Conservation (phyloP, 2,113 vertebrate genomes). For the Taurulus bubalis region DNA sequence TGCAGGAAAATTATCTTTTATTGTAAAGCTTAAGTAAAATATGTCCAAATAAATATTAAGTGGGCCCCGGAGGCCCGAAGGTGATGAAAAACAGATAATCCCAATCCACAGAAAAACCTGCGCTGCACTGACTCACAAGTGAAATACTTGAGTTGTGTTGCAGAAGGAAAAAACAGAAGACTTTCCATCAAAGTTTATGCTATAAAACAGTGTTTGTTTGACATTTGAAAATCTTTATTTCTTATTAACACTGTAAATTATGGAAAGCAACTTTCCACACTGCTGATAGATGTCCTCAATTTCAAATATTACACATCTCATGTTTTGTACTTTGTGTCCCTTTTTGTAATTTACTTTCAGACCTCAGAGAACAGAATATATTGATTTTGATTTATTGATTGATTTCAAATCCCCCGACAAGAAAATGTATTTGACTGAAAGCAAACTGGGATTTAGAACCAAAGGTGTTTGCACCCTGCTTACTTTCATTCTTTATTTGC, state of each 20-base stretch:
- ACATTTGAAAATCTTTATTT: not conserved
- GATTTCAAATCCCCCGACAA: not conserved
- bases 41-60: slow-evolving; percentile 37
- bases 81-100: slow-evolving; percentile 50
- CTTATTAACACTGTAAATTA: not conserved
- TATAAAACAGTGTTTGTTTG: not conserved
- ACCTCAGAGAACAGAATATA: not conserved
- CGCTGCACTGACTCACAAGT: slow-evolving; percentile 6
- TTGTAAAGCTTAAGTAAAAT: slow-evolving; percentile 55
- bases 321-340: not conserved
- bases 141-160: slow-evolving; percentile 16
- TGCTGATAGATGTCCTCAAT: not conserved
- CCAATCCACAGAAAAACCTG: slow-evolving; percentile 4
- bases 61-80: slow-evolving; percentile 7
- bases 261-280: not conserved
- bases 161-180: slow-evolving; percentile 11
- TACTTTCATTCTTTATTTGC: not conserved
- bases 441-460: not conserved
- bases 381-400: not conserved
- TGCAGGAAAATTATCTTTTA: slow-evolving; percentile 40
- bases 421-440: not conserved
- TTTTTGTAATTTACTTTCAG: not conserved
- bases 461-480: not conserved
- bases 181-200: not conserved
- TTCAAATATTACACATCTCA: not conserved